Percentiles rank a stretch among this genome's conserved stretches.
Conservation (phyloP, 1,140 invertebrate genomes). For the Diabrotica undecimpunctata region DNA sequence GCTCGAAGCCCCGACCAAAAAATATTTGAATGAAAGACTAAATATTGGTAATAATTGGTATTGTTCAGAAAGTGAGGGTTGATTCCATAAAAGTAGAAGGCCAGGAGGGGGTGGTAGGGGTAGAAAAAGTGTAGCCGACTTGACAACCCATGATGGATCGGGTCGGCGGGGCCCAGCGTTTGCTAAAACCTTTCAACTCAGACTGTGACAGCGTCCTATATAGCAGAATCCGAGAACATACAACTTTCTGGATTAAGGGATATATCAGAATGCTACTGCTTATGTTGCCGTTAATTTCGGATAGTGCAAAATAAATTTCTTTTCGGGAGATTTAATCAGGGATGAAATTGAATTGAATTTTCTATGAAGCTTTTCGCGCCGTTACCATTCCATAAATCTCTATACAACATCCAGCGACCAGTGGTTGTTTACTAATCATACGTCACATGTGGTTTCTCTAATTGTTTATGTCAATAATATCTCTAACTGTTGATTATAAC, state of each 20-base stretch:
- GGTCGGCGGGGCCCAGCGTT: conserved; percentile 34
- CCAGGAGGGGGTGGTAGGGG: conserved; percentile 26
- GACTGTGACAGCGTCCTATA: conserved; percentile 34
- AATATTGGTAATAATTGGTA: conserved; percentile 23
- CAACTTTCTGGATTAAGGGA: conserved; percentile 22
- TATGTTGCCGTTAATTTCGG: conserved; percentile 10
- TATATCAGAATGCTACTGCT: conserved; percentile 7
- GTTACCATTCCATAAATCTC: too few relatives aligned
- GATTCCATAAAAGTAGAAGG: conserved; percentile 13
- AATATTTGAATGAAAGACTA: conserved; percentile 20
- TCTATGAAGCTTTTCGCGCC: too few relatives aligned
- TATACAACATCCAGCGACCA: too few relatives aligned
- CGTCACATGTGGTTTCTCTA: too few relatives aligned
- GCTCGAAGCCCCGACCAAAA: conserved; percentile 5
- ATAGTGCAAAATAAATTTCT: conserved; percentile 13
- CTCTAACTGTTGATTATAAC: too few relatives aligned
- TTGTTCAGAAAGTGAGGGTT: conserved; percentile 17
- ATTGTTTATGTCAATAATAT: too few relatives aligned
- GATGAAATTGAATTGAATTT: too few relatives aligned
- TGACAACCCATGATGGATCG: conserved; percentile 47
- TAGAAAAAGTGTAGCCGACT: conserved; percentile 42
- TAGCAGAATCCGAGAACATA: conserved; percentile 21
- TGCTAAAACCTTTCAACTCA: conserved; percentile 45
- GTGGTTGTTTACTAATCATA: too few relatives aligned
- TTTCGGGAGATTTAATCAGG: too few relatives aligned